Conservation (phyloP, 2,113 vertebrate species). For the Machaerirhynchus nigripectus region DNA sequence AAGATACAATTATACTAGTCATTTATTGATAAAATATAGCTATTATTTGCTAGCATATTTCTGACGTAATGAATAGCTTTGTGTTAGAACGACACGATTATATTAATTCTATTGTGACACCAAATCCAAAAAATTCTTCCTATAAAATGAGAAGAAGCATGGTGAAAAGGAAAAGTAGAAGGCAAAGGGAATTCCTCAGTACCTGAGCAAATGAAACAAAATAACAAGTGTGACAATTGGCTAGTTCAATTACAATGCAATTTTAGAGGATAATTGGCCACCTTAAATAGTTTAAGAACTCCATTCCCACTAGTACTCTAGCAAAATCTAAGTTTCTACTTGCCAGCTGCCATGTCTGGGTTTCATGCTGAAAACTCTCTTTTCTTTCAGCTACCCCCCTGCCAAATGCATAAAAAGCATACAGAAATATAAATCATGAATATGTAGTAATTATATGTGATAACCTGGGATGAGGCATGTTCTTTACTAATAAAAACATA, state of each 20-base stretch:
- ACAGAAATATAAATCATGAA: not conserved
- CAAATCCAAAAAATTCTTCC: not conserved
- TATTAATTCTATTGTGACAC: not conserved
- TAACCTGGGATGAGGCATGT: not conserved
- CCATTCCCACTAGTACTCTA: not conserved
- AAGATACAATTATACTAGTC: not conserved
- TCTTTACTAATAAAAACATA: not conserved
- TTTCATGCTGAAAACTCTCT: not conserved
- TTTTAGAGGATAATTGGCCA: not conserved
- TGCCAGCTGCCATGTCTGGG: not conserved
- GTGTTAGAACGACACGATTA: not conserved
- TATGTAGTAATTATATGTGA: not conserved
- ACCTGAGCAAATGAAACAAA: not conserved
- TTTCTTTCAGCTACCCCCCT: not conserved
- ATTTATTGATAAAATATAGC: not conserved
- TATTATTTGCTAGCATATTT: not conserved
- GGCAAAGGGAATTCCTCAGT: not conserved
- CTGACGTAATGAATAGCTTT: not conserved
- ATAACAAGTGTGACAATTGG: not conserved
- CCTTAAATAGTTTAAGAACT: not conserved
- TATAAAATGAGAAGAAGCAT: not conserved
- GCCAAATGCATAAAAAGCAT: not conserved
- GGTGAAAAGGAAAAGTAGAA: not conserved
- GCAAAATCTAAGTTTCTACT: not conserved
- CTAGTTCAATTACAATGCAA: not conserved